Evolutionary conservation across 2,113 vertebrate genomes (phyloP).

Genomic region (Scalopus aquaticus): DNA sequence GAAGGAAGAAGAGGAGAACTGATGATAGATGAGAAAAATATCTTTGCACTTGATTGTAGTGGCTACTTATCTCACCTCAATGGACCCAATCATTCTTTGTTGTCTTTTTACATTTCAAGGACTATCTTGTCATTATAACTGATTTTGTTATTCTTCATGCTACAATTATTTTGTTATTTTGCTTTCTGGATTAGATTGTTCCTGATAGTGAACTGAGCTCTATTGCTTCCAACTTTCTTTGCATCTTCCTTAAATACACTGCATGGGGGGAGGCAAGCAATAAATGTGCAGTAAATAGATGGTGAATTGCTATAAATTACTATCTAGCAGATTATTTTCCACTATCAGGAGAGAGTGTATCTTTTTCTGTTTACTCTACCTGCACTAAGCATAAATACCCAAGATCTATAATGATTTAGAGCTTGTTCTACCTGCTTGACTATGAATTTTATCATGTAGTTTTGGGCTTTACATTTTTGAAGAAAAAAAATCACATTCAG

Average conservation of each 20-base stretch:
- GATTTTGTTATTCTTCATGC: background rate
- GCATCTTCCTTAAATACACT: background rate
- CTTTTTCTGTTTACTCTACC: slow-evolving; percentile 44
- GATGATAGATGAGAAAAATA: background rate
- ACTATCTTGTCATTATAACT: background rate
- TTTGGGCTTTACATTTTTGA: slow-evolving; percentile 37
- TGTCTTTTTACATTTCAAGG: background rate
- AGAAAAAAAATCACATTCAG: slow-evolving; percentile 21
- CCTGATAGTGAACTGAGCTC: background rate
- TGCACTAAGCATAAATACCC: slow-evolving; percentile 7
- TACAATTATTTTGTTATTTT: background rate
- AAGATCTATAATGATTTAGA: slow-evolving; percentile 44
- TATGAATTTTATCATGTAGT: slow-evolving; percentile 66
- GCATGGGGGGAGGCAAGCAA: background rate
- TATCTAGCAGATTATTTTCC: slow-evolving; percentile 26
- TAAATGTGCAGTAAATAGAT: slow-evolving; percentile 33
- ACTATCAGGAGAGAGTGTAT: background rate
- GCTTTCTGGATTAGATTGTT: background rate
- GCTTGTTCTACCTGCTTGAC: slow-evolving; percentile 34
- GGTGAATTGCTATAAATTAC: slow-evolving; percentile 30
- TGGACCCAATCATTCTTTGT: background rate
- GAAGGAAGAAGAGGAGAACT: background rate
- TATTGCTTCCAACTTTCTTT: background rate
- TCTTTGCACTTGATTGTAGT: background rate
- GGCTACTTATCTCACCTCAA: background rate